Conservation (phyloP, 2,888 invertebrate species). For the Caenorhabditis macrosperma region DNA sequence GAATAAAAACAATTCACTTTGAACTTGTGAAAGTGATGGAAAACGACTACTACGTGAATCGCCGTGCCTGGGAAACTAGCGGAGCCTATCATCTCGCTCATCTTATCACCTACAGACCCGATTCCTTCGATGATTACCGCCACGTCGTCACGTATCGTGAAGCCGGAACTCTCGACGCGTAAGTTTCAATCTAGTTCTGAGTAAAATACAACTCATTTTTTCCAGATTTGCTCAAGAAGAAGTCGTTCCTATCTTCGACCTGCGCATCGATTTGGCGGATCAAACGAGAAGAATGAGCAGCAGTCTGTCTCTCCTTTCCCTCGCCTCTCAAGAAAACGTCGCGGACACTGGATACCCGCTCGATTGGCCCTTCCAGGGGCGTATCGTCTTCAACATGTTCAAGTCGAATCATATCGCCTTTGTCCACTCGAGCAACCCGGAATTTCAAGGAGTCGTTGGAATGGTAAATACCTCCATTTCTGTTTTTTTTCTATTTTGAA, state of each 20-base stretch:
- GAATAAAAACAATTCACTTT: slow-evolving; percentile 14
- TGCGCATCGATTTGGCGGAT: slow-evolving; percentile 12
- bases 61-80: slow-evolving; percentile 11
- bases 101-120: background rate
- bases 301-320: slow-evolving; percentile 2
- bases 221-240: background rate
- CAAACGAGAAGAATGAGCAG: background rate
- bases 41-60: slow-evolving; percentile 16
- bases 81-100: slow-evolving; percentile 6
- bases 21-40: slow-evolving; percentile 30
- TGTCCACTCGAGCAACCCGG: slow-evolving; percentile 1
- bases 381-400: slow-evolving; percentile 38
- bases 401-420: slow-evolving; percentile 1
- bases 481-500: no score
- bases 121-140: background rate
- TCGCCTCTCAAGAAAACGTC: slow-evolving; percentile 2
- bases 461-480: no score
- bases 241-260: slow-evolving; percentile 23
- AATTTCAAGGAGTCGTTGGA: slow-evolving; percentile 22
- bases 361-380: slow-evolving; percentile 20
- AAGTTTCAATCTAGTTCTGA: background rate
- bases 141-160: slow-evolving; percentile 14
- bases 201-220: background rate
- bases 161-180: slow-evolving; percentile 23
- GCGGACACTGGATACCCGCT: background rate